These are phyloP conservation scores for Strix aluco DNA, from an alignment of 2,113 vertebrate genomes.

Conservation along the genomic window DNA sequence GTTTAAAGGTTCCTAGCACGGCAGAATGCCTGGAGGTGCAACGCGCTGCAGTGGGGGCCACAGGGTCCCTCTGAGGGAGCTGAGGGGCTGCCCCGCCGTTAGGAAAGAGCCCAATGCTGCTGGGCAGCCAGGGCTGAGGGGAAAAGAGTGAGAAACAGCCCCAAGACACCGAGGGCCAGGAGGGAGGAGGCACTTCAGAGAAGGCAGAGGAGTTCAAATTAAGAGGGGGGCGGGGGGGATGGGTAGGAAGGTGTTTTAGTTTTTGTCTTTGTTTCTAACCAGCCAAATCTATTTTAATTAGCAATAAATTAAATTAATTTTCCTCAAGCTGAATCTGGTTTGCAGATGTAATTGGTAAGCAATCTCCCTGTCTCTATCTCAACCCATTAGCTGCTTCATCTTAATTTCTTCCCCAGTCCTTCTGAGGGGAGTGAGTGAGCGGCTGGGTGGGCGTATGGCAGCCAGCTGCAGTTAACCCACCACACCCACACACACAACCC, in stretches of 20 bases:
- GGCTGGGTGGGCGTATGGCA: not conserved
- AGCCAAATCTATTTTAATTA: not conserved
- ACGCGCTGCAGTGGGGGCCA: no score
- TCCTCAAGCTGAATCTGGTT: not conserved
- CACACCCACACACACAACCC: no score
- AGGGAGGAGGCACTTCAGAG: not conserved
- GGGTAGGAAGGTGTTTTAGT: not conserved
- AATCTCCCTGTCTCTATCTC: not conserved
- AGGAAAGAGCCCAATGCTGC: not conserved
- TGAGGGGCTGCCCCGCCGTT: no score
- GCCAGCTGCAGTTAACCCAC: not conserved
- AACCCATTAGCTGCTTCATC: not conserved
- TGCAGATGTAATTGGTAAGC: not conserved
- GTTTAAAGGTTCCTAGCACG: not conserved
- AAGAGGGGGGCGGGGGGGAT: no score
- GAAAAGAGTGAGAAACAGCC: not conserved
- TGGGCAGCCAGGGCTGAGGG: not conserved
- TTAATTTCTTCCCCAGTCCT: not conserved
- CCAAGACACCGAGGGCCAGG: accelerated
- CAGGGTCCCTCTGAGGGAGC: no score
- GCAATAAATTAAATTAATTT: not conserved
- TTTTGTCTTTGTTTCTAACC: not conserved
- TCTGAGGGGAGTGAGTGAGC: not conserved
- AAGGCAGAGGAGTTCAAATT: no score
- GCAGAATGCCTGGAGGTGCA: accelerated